Conservation (phyloP, 1,140 invertebrate species). For the Babylonia areolata region DNA sequence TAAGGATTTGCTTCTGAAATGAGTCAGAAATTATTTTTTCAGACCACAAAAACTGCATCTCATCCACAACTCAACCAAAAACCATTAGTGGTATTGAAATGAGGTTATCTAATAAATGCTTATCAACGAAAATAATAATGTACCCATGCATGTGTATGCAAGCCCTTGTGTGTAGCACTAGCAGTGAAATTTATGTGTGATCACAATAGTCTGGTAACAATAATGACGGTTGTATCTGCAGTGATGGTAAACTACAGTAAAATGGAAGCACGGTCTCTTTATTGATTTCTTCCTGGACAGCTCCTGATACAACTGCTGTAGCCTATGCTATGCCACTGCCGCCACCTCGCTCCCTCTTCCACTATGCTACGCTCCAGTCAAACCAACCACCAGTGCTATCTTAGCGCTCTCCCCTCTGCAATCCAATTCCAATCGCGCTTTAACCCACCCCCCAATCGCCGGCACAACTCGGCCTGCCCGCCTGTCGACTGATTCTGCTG, state of each 20-base stretch:
- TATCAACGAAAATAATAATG: no score
- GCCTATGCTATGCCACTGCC: conserved; percentile 14
- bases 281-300: conserved; percentile 40
- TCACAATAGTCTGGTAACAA: neutral
- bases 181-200: no score
- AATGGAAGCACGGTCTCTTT: conserved; percentile 38
- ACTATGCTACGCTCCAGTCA: conserved; percentile 18
- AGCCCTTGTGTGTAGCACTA: no score
- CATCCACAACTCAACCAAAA: no score
- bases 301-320: conserved; percentile 32
- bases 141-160: no score
- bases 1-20: no score
- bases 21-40: no score
- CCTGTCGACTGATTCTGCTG: conserved; percentile 36
- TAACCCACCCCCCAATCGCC: conserved; percentile 4
- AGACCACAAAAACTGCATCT: no score
- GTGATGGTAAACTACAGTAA: conserved; percentile 36
- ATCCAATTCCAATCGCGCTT: conserved; percentile 14
- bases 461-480: conserved; percentile 40
- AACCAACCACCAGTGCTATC: neutral
- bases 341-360: conserved; percentile 21
- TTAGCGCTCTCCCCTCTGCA: neutral
- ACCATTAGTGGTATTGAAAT: no score
- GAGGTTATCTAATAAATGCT: no score
- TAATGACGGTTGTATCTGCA: conserved; percentile 23